Conservation (phyloP, 2,888 invertebrate genomes). For the Drosophila fungiperda region DNA sequence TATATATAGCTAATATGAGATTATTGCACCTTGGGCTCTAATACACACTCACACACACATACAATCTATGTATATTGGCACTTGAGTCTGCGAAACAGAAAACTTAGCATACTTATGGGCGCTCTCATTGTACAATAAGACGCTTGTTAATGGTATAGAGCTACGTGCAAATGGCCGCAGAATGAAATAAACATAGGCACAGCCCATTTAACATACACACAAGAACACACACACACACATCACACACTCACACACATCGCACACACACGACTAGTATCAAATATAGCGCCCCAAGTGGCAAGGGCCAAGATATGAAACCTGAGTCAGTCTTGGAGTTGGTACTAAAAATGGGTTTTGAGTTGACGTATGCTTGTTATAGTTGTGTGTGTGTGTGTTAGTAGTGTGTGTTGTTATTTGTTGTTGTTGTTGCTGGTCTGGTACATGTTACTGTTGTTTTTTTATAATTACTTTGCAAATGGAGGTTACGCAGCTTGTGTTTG, state of each 20-base stretch:
- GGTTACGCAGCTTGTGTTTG: conserved; percentile 41
- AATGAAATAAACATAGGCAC: conserved; percentile 67
- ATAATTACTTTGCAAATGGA: conserved; percentile 71
- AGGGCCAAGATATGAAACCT: conserved; percentile 49
- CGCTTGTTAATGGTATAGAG: conserved; percentile 67
- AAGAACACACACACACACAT: conserved; percentile 14
- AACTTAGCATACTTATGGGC: conserved; percentile 72
- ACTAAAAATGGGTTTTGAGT: conserved; percentile 49
- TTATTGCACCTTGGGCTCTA: conserved; percentile 47
- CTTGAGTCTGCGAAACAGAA: conserved; percentile 33
- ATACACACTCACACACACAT: neutral
- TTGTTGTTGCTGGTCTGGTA: conserved; percentile 34
- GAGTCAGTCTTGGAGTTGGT: conserved; percentile 9
- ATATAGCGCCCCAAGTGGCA: conserved; percentile 50
- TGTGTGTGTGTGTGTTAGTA: conserved; percentile 7
- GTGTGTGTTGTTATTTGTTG: conserved; percentile 7
- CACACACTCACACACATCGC: neutral
- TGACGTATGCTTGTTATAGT: conserved; percentile 42
- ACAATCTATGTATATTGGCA: neutral
- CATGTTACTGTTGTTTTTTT: conserved; percentile 63
- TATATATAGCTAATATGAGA: conserved; percentile 39
- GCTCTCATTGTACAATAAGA: conserved; percentile 63
- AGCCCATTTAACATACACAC: conserved; percentile 46
- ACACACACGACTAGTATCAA: conserved; percentile 12
- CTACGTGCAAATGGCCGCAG: conserved; percentile 70